Conservation (phyloP, 1,140 invertebrate genomes). For the Sarcophaga peregrina region DNA sequence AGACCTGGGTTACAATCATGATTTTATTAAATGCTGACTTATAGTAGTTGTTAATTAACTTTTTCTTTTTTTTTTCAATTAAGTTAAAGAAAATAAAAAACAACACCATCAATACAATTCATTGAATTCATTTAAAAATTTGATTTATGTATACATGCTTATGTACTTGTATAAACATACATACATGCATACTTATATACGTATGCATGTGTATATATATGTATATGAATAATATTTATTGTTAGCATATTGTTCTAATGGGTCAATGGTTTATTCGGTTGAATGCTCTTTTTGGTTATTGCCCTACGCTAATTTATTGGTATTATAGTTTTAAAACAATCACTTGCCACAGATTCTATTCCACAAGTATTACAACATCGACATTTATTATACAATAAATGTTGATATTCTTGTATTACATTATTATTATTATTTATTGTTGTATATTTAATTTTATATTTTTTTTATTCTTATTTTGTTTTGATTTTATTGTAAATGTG, state of each 20-base stretch:
- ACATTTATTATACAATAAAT: no score
- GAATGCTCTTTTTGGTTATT: neutral
- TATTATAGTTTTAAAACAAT: no score
- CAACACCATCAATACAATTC: neutral
- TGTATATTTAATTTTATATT: no score
- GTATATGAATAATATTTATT: constrained; percentile 1
- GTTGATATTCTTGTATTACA: no score
- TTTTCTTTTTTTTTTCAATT: constrained; percentile 10
- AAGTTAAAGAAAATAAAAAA: neutral
- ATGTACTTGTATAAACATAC: no score
- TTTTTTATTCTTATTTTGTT: no score
- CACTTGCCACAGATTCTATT: no score
- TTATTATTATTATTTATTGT: no score
- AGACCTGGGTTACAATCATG: constrained; percentile 3
- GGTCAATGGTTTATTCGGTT: constrained; percentile 12
- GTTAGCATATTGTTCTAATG: constrained; percentile 5
- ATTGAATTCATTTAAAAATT: neutral
- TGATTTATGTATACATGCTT: neutral
- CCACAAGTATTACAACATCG: no score
- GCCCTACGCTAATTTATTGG: no score
- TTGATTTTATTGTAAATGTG: no score
- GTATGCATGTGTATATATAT: neutral
- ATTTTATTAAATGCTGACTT: neutral
- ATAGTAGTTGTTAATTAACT: constrained; percentile 24
- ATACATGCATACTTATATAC: no score